A percentile compares a stretch with the other conserved stretches of the same genome.
Conservation (phyloP, 2,113 vertebrate genomes). For the Balaenoptera acutorostrata region DNA sequence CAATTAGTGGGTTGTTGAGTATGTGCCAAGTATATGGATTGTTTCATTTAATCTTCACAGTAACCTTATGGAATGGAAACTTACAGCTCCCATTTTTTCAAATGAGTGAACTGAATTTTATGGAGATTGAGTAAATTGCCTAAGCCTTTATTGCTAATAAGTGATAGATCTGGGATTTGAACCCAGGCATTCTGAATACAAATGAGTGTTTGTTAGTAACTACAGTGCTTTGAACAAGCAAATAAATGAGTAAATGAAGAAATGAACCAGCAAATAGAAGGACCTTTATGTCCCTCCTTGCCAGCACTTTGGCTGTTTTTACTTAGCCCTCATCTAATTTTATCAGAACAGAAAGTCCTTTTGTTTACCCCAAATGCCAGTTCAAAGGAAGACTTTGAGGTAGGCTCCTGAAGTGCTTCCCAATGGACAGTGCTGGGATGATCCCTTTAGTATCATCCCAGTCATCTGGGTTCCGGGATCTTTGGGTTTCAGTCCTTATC, state of each 20-base stretch:
- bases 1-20: not conserved
- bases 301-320: not conserved
- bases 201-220: not conserved
- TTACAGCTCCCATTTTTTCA: not conserved
- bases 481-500: not conserved
- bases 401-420: not conserved
- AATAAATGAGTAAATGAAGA: not conserved
- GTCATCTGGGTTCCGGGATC: not conserved
- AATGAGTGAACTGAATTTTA: not conserved
- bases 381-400: not conserved
- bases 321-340: not conserved
- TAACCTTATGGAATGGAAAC: conserved; percentile 15
- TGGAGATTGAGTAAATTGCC: not conserved
- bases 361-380: not conserved
- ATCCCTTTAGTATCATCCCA: not conserved
- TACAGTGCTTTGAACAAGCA: not conserved
- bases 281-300: not conserved
- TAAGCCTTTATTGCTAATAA: not conserved
- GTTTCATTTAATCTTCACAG: conserved; percentile 12
- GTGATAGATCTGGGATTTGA: not conserved
- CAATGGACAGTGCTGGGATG: not conserved
- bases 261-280: not conserved
- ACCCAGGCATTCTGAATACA: not conserved
- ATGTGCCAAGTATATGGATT: not conserved
- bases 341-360: not conserved